A percentile compares a stretch with the other conserved stretches of the same genome.
Evolutionary conservation across 2,113 vertebrate species (phyloP).

Genomic region (Elaphurus davidianus): DNA sequence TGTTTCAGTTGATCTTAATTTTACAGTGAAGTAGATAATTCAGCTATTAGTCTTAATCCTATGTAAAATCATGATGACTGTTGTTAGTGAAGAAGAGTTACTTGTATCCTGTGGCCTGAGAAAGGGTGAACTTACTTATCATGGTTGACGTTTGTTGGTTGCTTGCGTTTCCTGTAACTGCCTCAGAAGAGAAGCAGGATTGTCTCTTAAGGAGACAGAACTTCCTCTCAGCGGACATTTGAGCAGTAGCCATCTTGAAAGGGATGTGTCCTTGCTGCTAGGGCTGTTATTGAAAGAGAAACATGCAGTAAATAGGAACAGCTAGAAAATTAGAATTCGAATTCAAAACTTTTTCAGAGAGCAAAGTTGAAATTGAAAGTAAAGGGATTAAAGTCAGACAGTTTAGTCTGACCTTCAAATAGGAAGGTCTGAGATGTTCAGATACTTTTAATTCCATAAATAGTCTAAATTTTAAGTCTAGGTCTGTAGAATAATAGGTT

Average conservation of each 20-base stretch:
- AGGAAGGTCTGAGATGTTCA: neutral
- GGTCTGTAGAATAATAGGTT: neutral
- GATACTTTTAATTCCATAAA: neutral
- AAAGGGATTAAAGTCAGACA: neutral
- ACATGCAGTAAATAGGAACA: neutral
- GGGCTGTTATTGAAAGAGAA: neutral
- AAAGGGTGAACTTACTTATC: neutral
- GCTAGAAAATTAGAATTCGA: neutral
- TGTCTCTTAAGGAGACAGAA: neutral
- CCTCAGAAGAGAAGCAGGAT: neutral
- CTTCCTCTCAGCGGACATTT: neutral
- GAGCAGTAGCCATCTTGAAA: neutral
- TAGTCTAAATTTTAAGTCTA: neutral
- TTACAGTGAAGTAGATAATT: neutral
- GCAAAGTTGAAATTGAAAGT: constrained; percentile 5
- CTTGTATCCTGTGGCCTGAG: neutral
- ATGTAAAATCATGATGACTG: neutral
- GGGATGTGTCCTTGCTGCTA: neutral
- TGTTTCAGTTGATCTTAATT: constrained; percentile 11
- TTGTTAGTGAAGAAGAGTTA: neutral
- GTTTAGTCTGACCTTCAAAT: neutral
- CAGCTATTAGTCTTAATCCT: neutral
- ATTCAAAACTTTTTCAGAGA: neutral
- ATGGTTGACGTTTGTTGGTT: neutral
- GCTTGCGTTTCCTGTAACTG: neutral